Conservation (phyloP, 2,113 vertebrate genomes). For the Verasper variegatus region DNA sequence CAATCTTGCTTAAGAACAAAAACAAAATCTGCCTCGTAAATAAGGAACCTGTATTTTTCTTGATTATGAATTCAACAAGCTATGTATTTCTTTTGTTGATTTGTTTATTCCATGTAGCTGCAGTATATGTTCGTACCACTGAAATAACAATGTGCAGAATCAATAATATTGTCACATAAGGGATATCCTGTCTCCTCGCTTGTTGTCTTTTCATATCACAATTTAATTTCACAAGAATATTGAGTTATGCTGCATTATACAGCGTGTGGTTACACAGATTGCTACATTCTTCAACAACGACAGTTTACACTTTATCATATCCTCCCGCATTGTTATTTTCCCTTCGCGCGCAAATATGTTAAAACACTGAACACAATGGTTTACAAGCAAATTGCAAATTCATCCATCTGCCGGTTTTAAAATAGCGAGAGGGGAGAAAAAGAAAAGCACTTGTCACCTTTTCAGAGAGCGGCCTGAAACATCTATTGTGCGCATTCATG, state of each 20-base stretch:
- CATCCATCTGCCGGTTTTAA: not conserved
- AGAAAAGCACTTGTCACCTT: slow-evolving; percentile 7
- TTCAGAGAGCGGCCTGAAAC: slow-evolving; percentile 11
- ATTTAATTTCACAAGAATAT: slow-evolving; percentile 1
- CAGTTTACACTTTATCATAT: not conserved
- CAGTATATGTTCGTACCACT: not conserved
- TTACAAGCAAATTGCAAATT: not conserved
- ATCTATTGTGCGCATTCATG: slow-evolving; percentile 27
- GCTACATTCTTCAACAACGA: not conserved
- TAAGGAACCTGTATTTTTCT: not conserved
- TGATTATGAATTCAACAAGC: not conserved
- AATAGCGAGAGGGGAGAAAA: not conserved
- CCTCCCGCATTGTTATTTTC: not conserved
- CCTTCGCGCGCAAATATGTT: not conserved
- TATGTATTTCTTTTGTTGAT: not conserved
- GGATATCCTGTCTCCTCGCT: not conserved
- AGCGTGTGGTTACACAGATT: not conserved
- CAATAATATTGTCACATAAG: not conserved
- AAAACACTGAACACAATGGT: slow-evolving; percentile 1
- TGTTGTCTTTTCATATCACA: slow-evolving; percentile 1
- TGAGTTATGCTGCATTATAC: not conserved
- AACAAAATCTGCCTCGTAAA: not conserved
- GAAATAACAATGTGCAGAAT: not conserved
- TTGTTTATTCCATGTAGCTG: not conserved
- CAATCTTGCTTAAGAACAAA: not conserved